Conservation (phyloP, 2,888 invertebrate species). For the Heteromurus nitidus region DNA sequence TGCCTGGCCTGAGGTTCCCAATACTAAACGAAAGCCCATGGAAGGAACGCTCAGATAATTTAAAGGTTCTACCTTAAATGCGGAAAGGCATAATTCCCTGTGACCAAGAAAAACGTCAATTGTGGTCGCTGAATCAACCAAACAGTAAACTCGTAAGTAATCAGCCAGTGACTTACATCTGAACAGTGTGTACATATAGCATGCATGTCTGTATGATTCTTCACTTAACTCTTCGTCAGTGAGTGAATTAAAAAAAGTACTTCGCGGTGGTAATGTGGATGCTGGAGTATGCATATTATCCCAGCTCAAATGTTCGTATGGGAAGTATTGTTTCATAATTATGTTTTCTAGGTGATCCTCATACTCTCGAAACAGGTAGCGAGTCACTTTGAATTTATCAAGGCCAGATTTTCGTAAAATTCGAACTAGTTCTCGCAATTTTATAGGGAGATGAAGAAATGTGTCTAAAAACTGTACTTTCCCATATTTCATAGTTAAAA, state of each 20-base stretch:
- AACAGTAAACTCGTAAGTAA: background rate
- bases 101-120: slow-evolving; percentile 7
- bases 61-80: slow-evolving; percentile 13
- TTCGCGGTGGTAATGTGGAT: background rate
- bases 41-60: background rate
- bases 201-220: background rate
- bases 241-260: background rate
- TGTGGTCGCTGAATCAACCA: background rate
- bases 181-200: background rate
- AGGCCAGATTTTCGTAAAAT: background rate
- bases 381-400: background rate
- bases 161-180: background rate
- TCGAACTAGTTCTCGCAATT: background rate
- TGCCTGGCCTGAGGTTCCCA: background rate
- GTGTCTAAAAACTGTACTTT: slow-evolving; percentile 9
- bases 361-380: background rate
- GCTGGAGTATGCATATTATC: background rate
- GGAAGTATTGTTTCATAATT: background rate
- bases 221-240: background rate
- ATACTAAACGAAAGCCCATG: background rate
- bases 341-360: background rate
- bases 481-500: background rate
- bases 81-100: background rate
- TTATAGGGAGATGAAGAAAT: background rate
- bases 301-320: background rate